Percentiles rank a stretch among this genome's conserved stretches.
Conservation (phyloP, 2,797 vertebrate genomes). For the Podargus strigoides region DNA sequence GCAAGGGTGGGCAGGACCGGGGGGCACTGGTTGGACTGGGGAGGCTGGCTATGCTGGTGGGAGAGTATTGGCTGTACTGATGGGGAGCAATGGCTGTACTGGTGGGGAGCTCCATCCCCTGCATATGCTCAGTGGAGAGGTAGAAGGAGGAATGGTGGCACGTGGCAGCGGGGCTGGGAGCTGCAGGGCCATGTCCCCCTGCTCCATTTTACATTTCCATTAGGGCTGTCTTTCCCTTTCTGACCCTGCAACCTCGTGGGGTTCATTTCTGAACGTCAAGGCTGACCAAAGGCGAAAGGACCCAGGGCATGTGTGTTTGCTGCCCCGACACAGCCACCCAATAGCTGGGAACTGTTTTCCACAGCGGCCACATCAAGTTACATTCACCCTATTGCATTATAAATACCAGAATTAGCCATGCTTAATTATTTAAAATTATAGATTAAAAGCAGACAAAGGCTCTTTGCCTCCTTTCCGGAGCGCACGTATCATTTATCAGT, state of each 20-base stretch:
- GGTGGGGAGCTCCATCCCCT: background rate
- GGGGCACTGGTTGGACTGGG: background rate
- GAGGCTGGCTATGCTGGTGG: background rate
- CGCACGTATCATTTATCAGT: slow-evolving; percentile 20
- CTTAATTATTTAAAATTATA: slow-evolving; percentile 65
- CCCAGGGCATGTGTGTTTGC: accelerated
- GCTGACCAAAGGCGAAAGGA: background rate
- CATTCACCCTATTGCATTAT: slow-evolving; percentile 31
- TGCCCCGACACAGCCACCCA: background rate
- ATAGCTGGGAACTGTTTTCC: background rate
- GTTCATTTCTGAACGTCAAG: background rate
- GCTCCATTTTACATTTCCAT: background rate
- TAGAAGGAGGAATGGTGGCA: background rate
- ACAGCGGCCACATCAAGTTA: background rate
- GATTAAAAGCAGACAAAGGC: slow-evolving; percentile 45
- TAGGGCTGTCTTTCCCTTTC: background rate
- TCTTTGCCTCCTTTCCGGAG: slow-evolving; percentile 13
- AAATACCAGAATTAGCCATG: slow-evolving; percentile 55
- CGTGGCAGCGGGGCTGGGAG: background rate
- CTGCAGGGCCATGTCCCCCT: background rate
- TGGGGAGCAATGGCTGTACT: background rate
- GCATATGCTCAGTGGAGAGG: background rate
- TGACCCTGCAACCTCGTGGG: accelerated
- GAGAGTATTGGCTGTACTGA: background rate
- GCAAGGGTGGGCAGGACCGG: background rate